Evolutionary conservation across 2,797 vertebrate species (phyloP).

Genomic region (Pelochelys cantorii): DNA sequence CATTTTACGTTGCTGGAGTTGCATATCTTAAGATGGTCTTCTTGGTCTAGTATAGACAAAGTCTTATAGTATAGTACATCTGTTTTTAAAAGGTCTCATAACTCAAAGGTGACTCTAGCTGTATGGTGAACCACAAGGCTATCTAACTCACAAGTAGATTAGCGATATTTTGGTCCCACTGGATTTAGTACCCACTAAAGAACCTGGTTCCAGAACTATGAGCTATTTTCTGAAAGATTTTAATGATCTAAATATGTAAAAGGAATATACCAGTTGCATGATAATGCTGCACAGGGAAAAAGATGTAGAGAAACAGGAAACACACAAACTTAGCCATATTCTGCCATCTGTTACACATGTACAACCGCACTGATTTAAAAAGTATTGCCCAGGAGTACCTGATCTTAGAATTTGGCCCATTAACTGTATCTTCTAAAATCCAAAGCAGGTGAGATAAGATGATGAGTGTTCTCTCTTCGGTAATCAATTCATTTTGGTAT

Average conservation of each 20-base stretch:
- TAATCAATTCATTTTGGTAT: background rate
- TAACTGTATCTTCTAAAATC: background rate
- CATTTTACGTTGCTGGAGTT: no score
- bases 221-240: background rate
- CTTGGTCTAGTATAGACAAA: no score
- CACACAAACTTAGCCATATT: background rate
- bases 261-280: background rate
- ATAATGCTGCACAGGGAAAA: background rate
- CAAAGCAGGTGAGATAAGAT: background rate
- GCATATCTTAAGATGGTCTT: no score
- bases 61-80: background rate
- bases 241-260: background rate
- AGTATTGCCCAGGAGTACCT: background rate
- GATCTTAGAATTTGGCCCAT: background rate
- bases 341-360: background rate
- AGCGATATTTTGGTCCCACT: background rate
- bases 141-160: background rate
- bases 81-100: background rate
- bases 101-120: background rate
- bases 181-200: background rate
- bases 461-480: background rate
- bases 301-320: no score
- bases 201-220: background rate
- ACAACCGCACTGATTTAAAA: background rate
- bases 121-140: background rate